Conservation (phyloP, 2,113 vertebrate genomes). For the Glaucidium brasilianum region DNA sequence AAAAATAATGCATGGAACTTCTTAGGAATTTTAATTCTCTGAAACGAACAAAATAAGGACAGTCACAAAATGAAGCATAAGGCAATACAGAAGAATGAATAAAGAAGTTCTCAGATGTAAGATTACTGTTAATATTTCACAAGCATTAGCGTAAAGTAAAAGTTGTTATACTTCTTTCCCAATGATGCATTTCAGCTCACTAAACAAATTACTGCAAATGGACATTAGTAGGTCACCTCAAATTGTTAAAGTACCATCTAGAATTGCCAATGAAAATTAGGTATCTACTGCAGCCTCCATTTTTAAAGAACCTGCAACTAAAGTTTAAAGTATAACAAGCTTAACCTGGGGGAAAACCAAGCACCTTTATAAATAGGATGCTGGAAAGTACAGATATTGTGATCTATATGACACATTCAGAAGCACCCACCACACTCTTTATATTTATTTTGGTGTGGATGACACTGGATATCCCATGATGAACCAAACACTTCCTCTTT, state of each 20-base stretch:
- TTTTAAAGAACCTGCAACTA: background rate
- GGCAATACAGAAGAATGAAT: background rate
- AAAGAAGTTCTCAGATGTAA: background rate
- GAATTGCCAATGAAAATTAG: background rate
- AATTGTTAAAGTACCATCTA: background rate
- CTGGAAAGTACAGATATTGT: background rate
- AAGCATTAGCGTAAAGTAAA: background rate
- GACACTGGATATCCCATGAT: background rate
- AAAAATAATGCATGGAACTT: background rate
- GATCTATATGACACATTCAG: background rate
- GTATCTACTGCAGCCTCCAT: background rate
- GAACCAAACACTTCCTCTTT: background rate
- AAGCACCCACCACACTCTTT: background rate
- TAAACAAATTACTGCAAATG: background rate
- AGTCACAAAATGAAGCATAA: background rate
- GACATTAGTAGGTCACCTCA: background rate
- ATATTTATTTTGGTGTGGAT: background rate
- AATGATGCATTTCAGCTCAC: background rate
- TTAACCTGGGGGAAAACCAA: accelerated
- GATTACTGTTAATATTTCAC: background rate
- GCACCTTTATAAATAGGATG: background rate
- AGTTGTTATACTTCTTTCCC: background rate
- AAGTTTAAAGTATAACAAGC: background rate
- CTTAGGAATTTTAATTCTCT: background rate
- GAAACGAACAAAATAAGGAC: background rate